A percentile compares a stretch with the other conserved stretches of the same genome.
phyloP scores from a whole-genome alignment of 2,797 vertebrate genomes.

The Halcyon badia region DNA sequence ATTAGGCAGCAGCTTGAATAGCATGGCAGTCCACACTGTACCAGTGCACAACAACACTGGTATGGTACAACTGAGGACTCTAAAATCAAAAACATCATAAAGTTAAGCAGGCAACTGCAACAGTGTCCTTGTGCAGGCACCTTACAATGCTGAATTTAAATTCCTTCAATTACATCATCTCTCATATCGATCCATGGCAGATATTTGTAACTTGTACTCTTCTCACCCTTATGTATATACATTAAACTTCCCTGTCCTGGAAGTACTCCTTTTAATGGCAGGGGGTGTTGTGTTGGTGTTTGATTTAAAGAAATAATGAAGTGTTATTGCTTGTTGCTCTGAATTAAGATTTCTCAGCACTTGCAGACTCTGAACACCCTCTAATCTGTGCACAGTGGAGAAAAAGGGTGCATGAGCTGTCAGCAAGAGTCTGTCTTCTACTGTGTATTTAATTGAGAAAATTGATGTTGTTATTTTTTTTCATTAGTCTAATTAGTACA shows the following conservation, averaged over 20 bases:
- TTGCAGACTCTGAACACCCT: neutral
- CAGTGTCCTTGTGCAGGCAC: neutral
- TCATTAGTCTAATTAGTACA: neutral
- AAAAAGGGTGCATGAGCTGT: neutral
- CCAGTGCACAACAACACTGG: neutral
- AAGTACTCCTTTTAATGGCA: neutral
- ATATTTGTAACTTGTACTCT: neutral
- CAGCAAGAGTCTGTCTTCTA: neutral
- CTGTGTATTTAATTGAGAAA: neutral
- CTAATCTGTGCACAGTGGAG: neutral
- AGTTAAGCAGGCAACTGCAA: neutral
- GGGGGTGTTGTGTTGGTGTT: neutral
- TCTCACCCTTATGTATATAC: neutral
- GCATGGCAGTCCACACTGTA: rapidly evolving
- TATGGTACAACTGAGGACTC: neutral
- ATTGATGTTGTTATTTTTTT: neutral
- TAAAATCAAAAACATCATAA: neutral
- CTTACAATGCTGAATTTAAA: neutral
- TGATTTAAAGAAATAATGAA: neutral
- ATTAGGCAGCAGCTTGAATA: neutral
- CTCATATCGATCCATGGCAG: neutral
- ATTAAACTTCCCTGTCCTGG: neutral
- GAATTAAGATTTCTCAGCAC: neutral
- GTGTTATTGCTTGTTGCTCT: neutral
- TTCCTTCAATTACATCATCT: neutral